phyloP scores from a whole-genome alignment of 2,888 invertebrate species.

The Brachynemurus nebulosus region DNA sequence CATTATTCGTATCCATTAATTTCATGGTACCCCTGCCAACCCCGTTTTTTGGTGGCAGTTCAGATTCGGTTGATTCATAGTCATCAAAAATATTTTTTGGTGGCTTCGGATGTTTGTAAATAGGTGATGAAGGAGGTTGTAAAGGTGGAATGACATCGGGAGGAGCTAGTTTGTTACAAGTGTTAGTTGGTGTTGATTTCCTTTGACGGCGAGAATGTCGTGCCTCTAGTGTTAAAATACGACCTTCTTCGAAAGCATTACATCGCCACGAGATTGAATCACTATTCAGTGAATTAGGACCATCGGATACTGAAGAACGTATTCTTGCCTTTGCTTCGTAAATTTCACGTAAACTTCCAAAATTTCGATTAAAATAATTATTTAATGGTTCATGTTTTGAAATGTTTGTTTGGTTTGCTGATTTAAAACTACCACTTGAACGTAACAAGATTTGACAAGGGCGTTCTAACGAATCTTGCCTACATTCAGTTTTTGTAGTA shows the following conservation, averaged over 20 bases:
- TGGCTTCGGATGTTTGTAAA: conserved; percentile 47
- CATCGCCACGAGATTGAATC: conserved; percentile 29
- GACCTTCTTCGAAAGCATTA: conserved; percentile 39
- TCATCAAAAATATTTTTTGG: conserved; percentile 35
- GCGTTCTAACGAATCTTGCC: conserved; percentile 41
- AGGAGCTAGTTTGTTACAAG: conserved; percentile 36
- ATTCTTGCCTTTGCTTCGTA: conserved; percentile 48
- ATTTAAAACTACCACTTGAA: conserved; percentile 58
- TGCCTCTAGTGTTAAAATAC: conserved; percentile 54
- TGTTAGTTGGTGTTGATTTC: conserved; percentile 38
- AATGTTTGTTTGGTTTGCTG: conserved; percentile 25
- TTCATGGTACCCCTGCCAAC: conserved; percentile 46
- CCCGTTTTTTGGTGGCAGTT: conserved; percentile 48
- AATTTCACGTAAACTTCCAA: conserved; percentile 60
- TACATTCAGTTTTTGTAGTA: conserved; percentile 28
- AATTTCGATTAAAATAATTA: conserved; percentile 34
- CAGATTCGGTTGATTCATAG: conserved; percentile 25
- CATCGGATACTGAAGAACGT: conserved; percentile 30
- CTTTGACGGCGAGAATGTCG: conserved; percentile 62
- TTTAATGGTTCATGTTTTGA: conserved; percentile 20
- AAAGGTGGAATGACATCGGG: conserved; percentile 56
- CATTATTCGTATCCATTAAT: conserved; percentile 6
- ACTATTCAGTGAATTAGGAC: conserved; percentile 14
- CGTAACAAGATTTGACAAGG: conserved; percentile 45
- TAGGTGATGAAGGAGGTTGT: conserved; percentile 37